These are phyloP conservation scores for Naja naja DNA, from an alignment of 2,113 vertebrate genomes.

Conservation along the genomic window DNA sequence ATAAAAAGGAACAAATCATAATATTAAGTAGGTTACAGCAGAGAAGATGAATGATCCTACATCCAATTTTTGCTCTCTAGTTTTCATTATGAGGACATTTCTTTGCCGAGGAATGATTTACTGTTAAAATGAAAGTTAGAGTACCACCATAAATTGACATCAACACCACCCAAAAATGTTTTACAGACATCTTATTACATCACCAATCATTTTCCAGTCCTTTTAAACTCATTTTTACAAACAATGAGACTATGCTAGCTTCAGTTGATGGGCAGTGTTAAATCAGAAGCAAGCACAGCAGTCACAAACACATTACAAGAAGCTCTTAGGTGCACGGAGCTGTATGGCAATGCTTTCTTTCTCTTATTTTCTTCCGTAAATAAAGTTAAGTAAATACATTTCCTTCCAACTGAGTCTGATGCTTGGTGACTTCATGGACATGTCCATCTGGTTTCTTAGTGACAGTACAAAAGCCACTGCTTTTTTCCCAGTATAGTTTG, in stretches of 20 bases:
- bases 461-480: background rate
- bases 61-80: background rate
- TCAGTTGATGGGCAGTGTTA: background rate
- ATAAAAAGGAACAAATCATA: background rate
- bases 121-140: background rate
- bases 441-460: background rate
- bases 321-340: background rate
- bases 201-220: too few relatives aligned
- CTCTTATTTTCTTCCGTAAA: background rate
- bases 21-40: background rate
- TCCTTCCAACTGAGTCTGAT: background rate
- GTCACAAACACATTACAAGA: background rate
- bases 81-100: background rate
- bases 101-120: background rate
- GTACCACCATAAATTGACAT: background rate
- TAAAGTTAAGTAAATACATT: background rate
- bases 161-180: background rate
- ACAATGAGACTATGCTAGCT: background rate
- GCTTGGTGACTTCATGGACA: background rate
- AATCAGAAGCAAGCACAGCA: background rate
- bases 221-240: background rate
- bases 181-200: background rate
- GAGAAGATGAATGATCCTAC: background rate
- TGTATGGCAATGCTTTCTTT: background rate
- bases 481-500: background rate